These are phyloP conservation scores for Pteria penguin DNA, from an alignment of 2,888 invertebrate genomes.

Conservation along the genomic window DNA sequence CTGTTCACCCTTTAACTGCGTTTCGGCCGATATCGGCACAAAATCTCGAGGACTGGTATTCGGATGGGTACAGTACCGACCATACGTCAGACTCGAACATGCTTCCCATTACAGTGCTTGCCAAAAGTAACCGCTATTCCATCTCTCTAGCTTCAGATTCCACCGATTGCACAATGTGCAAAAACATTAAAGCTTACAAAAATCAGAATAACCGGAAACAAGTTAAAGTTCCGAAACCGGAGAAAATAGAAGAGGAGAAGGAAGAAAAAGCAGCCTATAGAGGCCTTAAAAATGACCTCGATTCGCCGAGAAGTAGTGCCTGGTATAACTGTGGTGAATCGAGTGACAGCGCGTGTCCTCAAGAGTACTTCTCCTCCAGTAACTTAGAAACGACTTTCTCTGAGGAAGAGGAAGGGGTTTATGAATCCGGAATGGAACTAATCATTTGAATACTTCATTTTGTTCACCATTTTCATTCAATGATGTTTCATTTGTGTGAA, in stretches of 20 bases:
- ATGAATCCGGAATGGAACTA: constrained; percentile 69
- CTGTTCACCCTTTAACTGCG: constrained; percentile 28
- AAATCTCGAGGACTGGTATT: constrained; percentile 60
- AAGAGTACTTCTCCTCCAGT: constrained; percentile 60
- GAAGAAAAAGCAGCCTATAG: constrained; percentile 21
- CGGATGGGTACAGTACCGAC: constrained; percentile 64
- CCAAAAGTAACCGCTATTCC: constrained; percentile 45
- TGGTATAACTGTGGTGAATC: constrained; percentile 67
- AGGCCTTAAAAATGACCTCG: constrained; percentile 20
- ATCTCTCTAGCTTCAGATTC: constrained; percentile 55
- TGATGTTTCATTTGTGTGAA: too few species aligned
- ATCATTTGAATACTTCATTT: too few species aligned
- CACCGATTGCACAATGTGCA: constrained; percentile 61
- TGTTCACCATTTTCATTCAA: too few species aligned
- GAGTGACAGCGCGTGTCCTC: constrained; percentile 68
- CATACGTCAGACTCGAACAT: constrained; percentile 57
- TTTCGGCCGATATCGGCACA: constrained; percentile 49
- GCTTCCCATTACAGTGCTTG: constrained; percentile 58
- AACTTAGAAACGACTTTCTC: constrained; percentile 49
- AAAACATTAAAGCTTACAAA: constrained; percentile 44
- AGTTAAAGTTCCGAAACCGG: constrained; percentile 31
- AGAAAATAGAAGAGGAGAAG: constrained; percentile 44
- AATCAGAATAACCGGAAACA: constrained; percentile 10
- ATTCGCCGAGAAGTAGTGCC: constrained; percentile 26
- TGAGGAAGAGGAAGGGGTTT: constrained; percentile 60